These are phyloP conservation scores for Tyto alba DNA, from an alignment of 2,113 vertebrate species.

Conservation along the genomic window DNA sequence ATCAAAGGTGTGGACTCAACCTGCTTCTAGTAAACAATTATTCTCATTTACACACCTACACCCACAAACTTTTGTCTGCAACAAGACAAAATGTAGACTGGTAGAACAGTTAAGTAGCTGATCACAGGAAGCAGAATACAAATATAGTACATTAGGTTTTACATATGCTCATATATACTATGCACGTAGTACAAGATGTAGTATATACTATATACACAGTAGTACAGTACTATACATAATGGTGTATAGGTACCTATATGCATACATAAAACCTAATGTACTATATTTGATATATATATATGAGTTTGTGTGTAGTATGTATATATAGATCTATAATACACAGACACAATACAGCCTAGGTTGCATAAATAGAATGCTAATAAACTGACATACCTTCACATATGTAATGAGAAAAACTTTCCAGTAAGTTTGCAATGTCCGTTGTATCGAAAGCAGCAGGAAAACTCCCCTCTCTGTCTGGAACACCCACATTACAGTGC, in stretches of 20 bases:
- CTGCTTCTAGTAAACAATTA: neutral
- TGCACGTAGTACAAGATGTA: neutral
- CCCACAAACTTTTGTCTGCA: neutral
- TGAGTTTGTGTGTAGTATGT: neutral
- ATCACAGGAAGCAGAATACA: neutral
- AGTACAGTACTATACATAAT: neutral
- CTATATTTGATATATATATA: neutral
- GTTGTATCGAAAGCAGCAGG: neutral
- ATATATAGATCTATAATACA: neutral
- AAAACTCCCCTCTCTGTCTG: rapidly evolving
- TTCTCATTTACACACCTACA: neutral
- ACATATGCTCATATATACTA: neutral
- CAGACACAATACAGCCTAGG: neutral
- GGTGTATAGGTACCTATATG: neutral
- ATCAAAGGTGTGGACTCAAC: neutral
- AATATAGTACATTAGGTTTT: neutral
- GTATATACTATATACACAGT: neutral
- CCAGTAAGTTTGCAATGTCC: too few species aligned
- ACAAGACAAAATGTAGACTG: neutral
- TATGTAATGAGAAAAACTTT: too few species aligned
- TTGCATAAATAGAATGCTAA: neutral
- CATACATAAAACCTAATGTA: neutral
- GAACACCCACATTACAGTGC: rapidly evolving
- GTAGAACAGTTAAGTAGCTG: neutral
- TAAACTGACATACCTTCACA: neutral